phyloP scores from a whole-genome alignment of 2,888 invertebrate genomes.

The Cancer borealis region DNA sequence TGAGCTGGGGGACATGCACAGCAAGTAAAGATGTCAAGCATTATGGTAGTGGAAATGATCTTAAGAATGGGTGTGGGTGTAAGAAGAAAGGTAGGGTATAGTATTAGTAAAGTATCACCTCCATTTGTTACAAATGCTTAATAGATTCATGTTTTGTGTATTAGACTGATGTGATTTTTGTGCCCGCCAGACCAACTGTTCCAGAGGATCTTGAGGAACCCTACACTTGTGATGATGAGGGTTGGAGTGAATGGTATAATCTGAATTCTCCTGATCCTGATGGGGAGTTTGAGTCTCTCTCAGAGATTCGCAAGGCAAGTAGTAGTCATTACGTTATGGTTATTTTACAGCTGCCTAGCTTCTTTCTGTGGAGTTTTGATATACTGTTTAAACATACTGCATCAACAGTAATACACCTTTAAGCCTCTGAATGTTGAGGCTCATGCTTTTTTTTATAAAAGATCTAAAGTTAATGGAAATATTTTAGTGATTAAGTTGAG shows the following conservation, averaged over 20 bases:
- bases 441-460: not conserved
- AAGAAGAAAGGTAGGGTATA: not conserved
- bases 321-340: not conserved
- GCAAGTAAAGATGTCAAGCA: no score
- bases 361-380: not conserved
- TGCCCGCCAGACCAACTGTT: slow-evolving; percentile 51
- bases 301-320: slow-evolving; percentile 66
- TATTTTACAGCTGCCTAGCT: not conserved
- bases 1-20: no score
- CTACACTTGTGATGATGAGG: slow-evolving; percentile 76
- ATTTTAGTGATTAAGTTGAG: no score
- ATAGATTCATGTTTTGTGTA: not conserved
- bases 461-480: no score
- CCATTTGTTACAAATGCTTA: not conserved
- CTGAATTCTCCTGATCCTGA: slow-evolving; percentile 77
- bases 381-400: not conserved
- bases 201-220: slow-evolving; percentile 7
- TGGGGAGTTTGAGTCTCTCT: slow-evolving; percentile 76
- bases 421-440: not conserved
- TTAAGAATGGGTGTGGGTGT: not conserved
- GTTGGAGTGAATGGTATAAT: slow-evolving; percentile 79
- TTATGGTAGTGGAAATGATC: not conserved
- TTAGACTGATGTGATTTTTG: not conserved
- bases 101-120: not conserved
- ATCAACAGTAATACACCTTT: not conserved